phyloP scores from a whole-genome alignment of 2,113 vertebrate species.

The Equus quagga region DNA sequence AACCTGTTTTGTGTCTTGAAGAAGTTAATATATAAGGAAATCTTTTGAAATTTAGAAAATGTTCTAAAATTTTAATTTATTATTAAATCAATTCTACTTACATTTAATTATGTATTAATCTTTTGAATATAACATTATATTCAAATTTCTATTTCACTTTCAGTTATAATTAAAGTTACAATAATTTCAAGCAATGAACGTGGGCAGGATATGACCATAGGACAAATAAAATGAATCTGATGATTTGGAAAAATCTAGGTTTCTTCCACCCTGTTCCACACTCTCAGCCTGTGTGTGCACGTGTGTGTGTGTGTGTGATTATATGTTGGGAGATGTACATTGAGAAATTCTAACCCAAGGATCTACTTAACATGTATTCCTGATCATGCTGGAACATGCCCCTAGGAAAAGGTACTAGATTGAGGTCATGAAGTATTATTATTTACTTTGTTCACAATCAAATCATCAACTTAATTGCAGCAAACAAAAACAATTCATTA shows the following conservation, averaged over 20 bases:
- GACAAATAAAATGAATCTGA: not conserved
- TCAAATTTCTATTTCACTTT: not conserved
- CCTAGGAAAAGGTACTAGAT: not conserved
- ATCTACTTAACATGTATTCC: not conserved
- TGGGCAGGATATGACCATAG: not conserved
- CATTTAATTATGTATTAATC: not conserved
- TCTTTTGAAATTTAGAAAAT: not conserved
- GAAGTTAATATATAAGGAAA: not conserved
- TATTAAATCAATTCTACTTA: not conserved
- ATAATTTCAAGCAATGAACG: not conserved
- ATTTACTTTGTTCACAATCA: not conserved
- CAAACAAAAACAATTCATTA: constrained; percentile 25
- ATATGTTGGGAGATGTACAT: not conserved
- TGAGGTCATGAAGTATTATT: not conserved
- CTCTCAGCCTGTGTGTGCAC: not conserved
- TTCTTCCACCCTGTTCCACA: not conserved
- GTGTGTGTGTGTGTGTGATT: not conserved
- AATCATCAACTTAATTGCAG: not conserved
- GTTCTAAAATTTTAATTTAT: not conserved
- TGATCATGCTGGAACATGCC: not conserved
- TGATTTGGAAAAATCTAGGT: not conserved
- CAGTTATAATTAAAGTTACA: not conserved
- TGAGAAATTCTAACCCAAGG: not conserved
- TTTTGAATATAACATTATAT: not conserved
- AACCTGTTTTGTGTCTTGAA: not conserved